Evolutionary conservation across 2,113 vertebrate genomes (phyloP).

Genomic region (Pachyramphus minor): DNA sequence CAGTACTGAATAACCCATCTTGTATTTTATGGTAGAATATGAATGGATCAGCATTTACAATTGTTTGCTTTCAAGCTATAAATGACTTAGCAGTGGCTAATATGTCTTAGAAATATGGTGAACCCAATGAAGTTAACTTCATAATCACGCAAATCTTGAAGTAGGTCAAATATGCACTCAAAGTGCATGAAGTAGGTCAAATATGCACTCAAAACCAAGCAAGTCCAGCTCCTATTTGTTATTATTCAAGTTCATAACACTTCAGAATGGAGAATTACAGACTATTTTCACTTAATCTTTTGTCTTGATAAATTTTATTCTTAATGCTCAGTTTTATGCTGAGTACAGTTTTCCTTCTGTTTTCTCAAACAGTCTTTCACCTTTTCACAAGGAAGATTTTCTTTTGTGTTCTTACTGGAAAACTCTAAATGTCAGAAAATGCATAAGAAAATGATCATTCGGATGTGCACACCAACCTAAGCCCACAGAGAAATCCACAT

Average conservation of each 20-base stretch:
- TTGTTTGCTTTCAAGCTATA: conserved; percentile 53
- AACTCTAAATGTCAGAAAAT: background rate
- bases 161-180: background rate
- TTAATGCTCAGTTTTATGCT: background rate
- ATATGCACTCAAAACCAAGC: background rate
- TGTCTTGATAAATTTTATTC: background rate
- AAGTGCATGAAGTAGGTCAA: background rate
- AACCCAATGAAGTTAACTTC: background rate
- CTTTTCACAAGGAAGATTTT: background rate
- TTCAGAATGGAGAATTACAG: background rate
- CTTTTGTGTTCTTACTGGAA: background rate
- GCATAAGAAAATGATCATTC: background rate
- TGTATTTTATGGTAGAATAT: conserved; percentile 1
- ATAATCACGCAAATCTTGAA: background rate
- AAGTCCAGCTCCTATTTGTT: background rate
- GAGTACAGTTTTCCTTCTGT: background rate
- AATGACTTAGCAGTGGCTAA: conserved; percentile 7
- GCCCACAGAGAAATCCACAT: background rate
- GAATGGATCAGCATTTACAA: conserved; percentile 52
- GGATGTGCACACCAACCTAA: background rate
- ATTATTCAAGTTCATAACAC: background rate
- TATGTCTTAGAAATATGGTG: background rate
- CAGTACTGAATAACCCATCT: conserved; percentile 16
- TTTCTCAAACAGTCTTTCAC: background rate
- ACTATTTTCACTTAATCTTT: background rate